A percentile compares a stretch with the other conserved stretches of the same genome.
Evolutionary conservation across 1,140 invertebrate species (phyloP).

Genomic region (Achatina immaculata): DNA sequence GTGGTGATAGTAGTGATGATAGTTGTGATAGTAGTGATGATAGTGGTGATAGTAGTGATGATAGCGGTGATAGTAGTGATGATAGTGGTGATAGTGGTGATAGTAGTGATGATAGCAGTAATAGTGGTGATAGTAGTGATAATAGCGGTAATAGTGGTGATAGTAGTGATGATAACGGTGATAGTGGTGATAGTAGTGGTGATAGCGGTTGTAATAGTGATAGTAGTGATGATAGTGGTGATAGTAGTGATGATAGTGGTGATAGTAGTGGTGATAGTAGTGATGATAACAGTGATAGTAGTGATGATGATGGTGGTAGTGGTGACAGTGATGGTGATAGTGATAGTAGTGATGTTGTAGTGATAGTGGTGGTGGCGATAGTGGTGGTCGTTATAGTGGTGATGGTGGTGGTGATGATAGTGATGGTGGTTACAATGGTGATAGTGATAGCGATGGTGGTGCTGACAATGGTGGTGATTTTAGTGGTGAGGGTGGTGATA

Average conservation of each 20-base stretch:
- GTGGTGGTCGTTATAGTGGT: background rate
- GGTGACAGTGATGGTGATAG: background rate
- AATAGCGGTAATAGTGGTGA: too few species aligned
- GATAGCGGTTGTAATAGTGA: background rate
- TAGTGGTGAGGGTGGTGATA: background rate
- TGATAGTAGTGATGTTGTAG: background rate
- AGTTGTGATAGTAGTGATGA: too few species aligned
- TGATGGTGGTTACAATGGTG: too few species aligned
- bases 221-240: background rate
- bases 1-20: too few species aligned
- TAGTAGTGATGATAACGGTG: too few species aligned
- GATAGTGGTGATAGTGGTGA: too few species aligned
- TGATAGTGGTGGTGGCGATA: background rate
- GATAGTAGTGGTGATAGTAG: background rate
- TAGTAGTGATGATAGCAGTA: too few species aligned
- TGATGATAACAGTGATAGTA: background rate
- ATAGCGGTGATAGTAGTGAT: too few species aligned
- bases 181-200: background rate
- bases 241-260: background rate
- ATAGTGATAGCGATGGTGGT: too few species aligned
- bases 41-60: too few species aligned
- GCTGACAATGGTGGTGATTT: background rate
- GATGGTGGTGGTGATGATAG: too few species aligned
- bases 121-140: too few species aligned
- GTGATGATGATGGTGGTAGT: background rate